These are phyloP conservation scores for Chiroxiphia lanceolata DNA, from an alignment of 2,797 vertebrate genomes.

Conservation along the genomic window DNA sequence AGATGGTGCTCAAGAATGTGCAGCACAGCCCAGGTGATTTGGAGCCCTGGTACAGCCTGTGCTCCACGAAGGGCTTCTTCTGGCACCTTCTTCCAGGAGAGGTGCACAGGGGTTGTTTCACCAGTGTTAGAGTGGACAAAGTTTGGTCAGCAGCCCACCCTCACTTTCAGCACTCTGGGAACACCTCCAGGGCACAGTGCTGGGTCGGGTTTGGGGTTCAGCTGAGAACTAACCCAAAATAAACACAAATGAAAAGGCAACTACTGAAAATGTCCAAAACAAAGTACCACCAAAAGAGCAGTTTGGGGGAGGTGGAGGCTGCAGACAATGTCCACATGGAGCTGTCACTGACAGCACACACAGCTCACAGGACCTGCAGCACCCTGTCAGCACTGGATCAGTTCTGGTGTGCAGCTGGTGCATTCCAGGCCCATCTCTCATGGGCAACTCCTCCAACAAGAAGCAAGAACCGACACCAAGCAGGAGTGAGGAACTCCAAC, in stretches of 20 bases:
- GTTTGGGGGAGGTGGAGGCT: too few relatives aligned
- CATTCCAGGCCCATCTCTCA: neutral
- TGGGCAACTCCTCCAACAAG: neutral
- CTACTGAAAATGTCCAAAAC: neutral
- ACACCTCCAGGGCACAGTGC: neutral
- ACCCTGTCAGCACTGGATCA: neutral
- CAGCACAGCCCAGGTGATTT: neutral
- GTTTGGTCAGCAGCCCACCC: neutral
- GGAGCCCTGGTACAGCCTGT: too few relatives aligned
- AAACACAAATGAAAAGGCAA: neutral
- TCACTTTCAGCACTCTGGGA: neutral
- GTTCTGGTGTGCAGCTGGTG: neutral
- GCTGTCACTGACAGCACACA: neutral
- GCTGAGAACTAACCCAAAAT: neutral
- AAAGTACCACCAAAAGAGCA: neutral
- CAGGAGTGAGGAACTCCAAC: neutral
- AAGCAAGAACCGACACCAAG: neutral
- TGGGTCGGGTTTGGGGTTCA: neutral
- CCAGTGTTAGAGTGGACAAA: too few relatives aligned
- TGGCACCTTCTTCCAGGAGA: neutral
- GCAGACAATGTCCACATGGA: neutral
- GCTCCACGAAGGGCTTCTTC: neutral
- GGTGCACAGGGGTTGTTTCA: fast-evolving
- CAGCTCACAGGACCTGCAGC: neutral
- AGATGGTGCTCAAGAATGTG: neutral